Conservation (phyloP, 2,113 vertebrate species). For the Scartelaos histophorus region DNA sequence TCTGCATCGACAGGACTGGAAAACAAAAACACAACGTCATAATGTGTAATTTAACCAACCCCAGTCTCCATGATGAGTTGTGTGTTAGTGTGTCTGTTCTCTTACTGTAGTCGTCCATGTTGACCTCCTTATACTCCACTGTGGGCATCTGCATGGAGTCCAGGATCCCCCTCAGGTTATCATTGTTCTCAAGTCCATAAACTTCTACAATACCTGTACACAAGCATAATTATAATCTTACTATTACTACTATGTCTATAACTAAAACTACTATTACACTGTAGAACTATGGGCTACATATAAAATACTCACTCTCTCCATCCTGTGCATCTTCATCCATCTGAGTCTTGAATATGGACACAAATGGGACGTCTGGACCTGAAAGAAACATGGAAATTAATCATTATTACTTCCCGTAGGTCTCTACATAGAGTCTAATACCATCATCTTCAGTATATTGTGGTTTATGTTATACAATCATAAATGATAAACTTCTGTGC, state of each 20-base stretch:
- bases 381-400: constrained; percentile 13
- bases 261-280: too few species aligned
- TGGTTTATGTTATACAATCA: too few species aligned
- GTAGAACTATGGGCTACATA: too few species aligned
- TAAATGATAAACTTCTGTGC: too few species aligned
- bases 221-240: too few species aligned
- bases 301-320: constrained; percentile 82
- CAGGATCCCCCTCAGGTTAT: constrained; percentile 79
- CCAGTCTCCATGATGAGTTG: neutral
- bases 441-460: too few species aligned
- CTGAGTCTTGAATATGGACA: constrained; percentile 83
- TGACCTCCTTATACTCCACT: constrained; percentile 84
- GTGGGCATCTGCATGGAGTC: constrained; percentile 89
- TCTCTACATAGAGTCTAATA: too few species aligned
- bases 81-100: neutral
- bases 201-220: constrained; percentile 77
- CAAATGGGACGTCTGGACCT: constrained; percentile 88
- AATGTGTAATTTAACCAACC: neutral
- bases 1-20: constrained; percentile 87
- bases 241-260: too few species aligned
- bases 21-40: neutral
- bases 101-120: constrained; percentile 89
- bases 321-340: constrained; percentile 74
- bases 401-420: neutral
- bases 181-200: constrained; percentile 86